Evolutionary conservation across 92 coral and sea anemone genomes (phyloP), one percentile per base, ranked within the genome.

Genomic region (Actinernus sp.): DNA sequence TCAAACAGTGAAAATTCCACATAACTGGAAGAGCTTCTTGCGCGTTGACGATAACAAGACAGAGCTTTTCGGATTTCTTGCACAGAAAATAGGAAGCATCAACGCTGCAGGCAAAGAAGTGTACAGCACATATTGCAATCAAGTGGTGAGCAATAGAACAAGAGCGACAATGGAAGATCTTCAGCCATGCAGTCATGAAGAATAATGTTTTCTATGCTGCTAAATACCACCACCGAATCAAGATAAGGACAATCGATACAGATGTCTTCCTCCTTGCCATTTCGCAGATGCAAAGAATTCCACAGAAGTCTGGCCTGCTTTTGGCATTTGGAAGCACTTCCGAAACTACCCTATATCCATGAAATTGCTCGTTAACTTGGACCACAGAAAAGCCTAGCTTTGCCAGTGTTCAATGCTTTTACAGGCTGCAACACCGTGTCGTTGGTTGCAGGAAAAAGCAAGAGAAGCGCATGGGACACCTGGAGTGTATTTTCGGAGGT

Each of bases 211-310:
- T 61, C 13, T 21, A 74, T 17, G 22, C 82, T 21, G 65, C 74
- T 1, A 36, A 38, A 34, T 26, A 29, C 44, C 49, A 63, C 23
- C 5, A 38, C 4, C 14, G 28, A 1, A 49, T 63, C 46, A 31
- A 62, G 58, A 62, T 74, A 37, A 54, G 82, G 25, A 24, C 79
- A 21, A 19, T 71, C 0, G 68, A 79, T 55, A 79, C 74, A 10
- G 79, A 79, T 70, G 79, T 71, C 13, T 61, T 79, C 43, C 73
- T 69, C 32, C 73, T 79, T 38, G 73, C 73, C 12, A 56, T 68
- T 26, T 45, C 58, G 14, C 69, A 57, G 57, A 48, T 67, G 46
- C 73, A 68, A 16, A 31, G 45, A 50, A 51, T 68, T 29, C 67
- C 44, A 33, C 43, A 39, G 62, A 79, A n/a, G 51, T 73, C 31